Conservation (phyloP, 2,113 vertebrate species). For the Petrocephalus microphthalmus region DNA sequence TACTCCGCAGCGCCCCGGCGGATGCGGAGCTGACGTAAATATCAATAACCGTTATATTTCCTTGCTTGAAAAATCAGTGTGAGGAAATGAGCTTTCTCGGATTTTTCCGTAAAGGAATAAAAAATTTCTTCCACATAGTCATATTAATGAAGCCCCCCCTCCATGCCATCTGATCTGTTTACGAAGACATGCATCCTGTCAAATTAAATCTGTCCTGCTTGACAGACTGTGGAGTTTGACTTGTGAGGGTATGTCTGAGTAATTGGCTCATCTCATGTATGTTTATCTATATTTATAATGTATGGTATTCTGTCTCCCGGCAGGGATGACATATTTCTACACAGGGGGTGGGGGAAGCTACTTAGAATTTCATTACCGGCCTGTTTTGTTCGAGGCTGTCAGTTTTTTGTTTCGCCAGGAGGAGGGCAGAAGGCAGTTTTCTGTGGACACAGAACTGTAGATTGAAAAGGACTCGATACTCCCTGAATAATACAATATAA, state of each 20-base stretch:
- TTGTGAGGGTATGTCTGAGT: not conserved
- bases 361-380: not conserved
- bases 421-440: not conserved
- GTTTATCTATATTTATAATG: slow-evolving; percentile 9
- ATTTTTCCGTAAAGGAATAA: not conserved
- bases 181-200: not conserved
- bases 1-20: not conserved
- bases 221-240: not conserved
- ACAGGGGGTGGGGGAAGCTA: not conserved
- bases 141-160: not conserved
- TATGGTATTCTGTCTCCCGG: not conserved
- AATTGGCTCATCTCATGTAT: not conserved
- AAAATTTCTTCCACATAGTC: not conserved
- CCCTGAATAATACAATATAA: not conserved
- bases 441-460: not conserved
- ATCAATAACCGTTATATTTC: not conserved
- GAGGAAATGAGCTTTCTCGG: not conserved
- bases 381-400: not conserved
- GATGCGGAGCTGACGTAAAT: not conserved
- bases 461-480: not conserved
- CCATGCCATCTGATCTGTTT: slow-evolving; percentile 8
- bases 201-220: not conserved
- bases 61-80: not conserved
- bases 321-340: not conserved
- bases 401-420: not conserved